phyloP scores from a whole-genome alignment of 2,797 vertebrate species.

The Babyrousa celebensis region DNA sequence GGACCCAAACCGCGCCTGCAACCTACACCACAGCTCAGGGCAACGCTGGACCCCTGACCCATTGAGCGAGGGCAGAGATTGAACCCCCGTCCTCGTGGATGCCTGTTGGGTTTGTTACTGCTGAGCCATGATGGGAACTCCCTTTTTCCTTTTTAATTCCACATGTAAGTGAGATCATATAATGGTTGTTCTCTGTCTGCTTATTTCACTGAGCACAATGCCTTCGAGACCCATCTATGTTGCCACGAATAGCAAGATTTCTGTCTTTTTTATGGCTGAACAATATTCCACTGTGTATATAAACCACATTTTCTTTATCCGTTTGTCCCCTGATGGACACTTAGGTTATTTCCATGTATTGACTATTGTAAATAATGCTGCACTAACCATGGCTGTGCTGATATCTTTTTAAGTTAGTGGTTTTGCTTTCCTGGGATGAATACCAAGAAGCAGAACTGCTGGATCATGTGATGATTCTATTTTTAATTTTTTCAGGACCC shows the following conservation, averaged over 20 bases:
- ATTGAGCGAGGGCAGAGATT: no score
- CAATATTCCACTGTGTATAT: background rate
- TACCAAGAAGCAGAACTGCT: background rate
- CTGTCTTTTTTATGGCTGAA: background rate
- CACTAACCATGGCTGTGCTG: background rate
- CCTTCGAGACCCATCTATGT: background rate
- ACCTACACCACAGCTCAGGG: no score
- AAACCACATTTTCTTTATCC: background rate
- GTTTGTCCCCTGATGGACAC: background rate
- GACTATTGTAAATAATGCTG: background rate
- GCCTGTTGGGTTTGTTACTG: no score
- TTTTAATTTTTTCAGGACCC: background rate
- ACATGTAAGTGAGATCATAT: background rate
- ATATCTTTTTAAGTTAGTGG: background rate
- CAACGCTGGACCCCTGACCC: no score
- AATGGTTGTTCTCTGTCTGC: background rate
- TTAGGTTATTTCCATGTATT: background rate
- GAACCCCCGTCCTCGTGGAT: no score
- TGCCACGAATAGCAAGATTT: background rate
- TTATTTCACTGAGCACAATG: background rate
- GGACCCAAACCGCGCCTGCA: no score
- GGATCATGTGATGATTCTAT: background rate
- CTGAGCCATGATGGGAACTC: no score
- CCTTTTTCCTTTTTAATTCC: background rate
- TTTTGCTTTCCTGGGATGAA: background rate